Conservation (phyloP, 2,797 vertebrate species). For the Poeciliopsis turneri region DNA sequence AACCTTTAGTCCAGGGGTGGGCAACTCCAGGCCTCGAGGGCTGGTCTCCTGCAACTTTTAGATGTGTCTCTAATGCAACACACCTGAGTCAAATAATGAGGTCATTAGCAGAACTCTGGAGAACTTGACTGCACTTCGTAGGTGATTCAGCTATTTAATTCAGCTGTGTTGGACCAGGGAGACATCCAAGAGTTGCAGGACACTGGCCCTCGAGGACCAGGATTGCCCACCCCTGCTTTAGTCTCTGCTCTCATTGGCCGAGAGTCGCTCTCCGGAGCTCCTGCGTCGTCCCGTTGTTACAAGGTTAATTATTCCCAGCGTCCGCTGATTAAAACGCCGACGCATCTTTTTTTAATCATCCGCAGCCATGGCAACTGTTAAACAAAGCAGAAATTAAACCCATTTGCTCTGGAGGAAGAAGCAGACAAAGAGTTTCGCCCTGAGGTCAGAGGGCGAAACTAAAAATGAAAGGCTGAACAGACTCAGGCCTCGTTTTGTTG, state of each 20-base stretch:
- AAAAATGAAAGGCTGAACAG: conserved; percentile 5
- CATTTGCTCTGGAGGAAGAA: background rate
- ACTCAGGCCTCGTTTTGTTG: background rate
- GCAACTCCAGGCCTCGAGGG: too few relatives aligned
- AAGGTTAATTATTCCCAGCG: conserved; percentile 30
- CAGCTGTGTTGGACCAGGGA: too few relatives aligned
- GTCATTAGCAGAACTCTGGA: too few relatives aligned
- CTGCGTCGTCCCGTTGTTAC: background rate
- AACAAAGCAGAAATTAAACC: conserved; percentile 5
- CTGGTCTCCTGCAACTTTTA: too few relatives aligned
- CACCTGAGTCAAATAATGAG: too few relatives aligned
- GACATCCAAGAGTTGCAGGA: too few relatives aligned
- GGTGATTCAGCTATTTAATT: too few relatives aligned
- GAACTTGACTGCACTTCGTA: too few relatives aligned
- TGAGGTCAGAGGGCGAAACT: background rate
- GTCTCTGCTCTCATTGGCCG: background rate
- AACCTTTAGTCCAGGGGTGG: background rate
- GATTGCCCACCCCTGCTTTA: too few relatives aligned
- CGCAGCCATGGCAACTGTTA: conserved; percentile 12
- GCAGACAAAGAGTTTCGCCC: background rate
- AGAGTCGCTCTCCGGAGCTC: background rate
- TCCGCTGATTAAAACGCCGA: conserved; percentile 23
- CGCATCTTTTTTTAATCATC: background rate
- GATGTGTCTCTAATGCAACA: too few relatives aligned
- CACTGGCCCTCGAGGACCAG: too few relatives aligned